Evolutionary conservation across 2,113 vertebrate species (phyloP).

Genomic region (Mustela nigripes): DNA sequence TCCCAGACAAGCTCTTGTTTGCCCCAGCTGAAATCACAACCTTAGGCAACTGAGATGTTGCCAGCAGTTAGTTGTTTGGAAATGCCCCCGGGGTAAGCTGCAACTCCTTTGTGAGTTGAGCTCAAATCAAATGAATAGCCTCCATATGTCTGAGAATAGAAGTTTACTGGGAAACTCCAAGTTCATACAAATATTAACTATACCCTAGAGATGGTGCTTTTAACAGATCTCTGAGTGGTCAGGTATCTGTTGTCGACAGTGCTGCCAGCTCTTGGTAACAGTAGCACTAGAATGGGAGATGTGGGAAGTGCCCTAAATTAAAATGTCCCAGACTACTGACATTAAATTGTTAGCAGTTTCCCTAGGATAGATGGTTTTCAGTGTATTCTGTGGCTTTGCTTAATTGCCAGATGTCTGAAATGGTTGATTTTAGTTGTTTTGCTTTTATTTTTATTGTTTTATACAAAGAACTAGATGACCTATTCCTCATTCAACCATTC

Average conservation of each 20-base stretch:
- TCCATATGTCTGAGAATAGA: background rate
- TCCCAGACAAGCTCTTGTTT: background rate
- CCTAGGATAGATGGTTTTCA: background rate
- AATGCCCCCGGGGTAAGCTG: background rate
- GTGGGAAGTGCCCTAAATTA: background rate
- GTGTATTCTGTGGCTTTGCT: background rate
- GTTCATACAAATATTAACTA: conserved; percentile 13
- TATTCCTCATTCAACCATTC: background rate
- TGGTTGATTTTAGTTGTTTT: background rate
- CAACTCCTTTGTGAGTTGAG: background rate
- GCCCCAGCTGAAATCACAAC: background rate
- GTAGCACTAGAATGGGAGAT: background rate
- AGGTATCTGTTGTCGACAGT: background rate
- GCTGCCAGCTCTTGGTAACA: background rate
- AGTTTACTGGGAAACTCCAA: background rate
- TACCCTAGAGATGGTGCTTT: background rate
- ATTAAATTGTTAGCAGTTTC: background rate
- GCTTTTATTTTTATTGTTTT: background rate
- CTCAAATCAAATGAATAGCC: background rate
- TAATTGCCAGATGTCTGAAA: background rate
- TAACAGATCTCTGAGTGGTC: background rate
- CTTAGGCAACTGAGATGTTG: background rate
- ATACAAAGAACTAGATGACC: background rate
- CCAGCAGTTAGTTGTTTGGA: background rate
- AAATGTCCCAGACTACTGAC: background rate